Evolutionary conservation across 1,140 invertebrate species (phyloP), one percentile per base, ranked within the genome.

Genomic region (Eumeta japonica): DNA sequence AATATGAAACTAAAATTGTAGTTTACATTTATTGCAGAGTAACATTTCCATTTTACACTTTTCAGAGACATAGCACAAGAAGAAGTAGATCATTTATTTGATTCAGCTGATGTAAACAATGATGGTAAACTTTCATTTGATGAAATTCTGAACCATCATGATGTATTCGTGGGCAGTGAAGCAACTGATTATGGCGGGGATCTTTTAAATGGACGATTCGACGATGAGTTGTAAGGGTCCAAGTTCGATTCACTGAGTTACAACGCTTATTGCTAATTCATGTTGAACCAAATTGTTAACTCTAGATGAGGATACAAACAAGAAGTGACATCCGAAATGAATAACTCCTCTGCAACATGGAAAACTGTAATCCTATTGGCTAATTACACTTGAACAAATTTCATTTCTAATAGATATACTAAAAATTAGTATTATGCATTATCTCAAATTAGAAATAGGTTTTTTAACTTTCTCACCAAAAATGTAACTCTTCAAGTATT

Each of bases 121-220:
- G 92, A 98, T 70, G 84, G 86, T 41, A 62, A 84, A 42, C 76
- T 98, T 9, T 86, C 86, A 1, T 90, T 88, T 61, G 76, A 88
- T 4, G 96, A 98, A 79, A 85, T 98, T 33, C 61, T 97, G 0
- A 81, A 86, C 11, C 88, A 94, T 63, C 87, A 97, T 62, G 89
- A 95, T 43, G 82, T 87, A 27, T 98, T 98, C 76, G 93, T 98
- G 10, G 94, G 94, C 10, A 95, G 91, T 62, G 93, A 97, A 79
- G 94, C 89, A 1, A 95, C 93, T n/a, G 91, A 95, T 61, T 97
- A 92, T 75, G 94, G 92, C 2, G 85, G 93, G 57, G 90, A 94
- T 65, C 79, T 95, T 24, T 81, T 89, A 36, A 70, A 76, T 11
- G 85, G 90, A 41, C 80, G 83, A 49, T 89, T 92, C 51, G 72